Evolutionary conservation across 2,113 vertebrate species (phyloP), one percentile per base, ranked within the genome.

Genomic region (Burhinus bistriatus): DNA sequence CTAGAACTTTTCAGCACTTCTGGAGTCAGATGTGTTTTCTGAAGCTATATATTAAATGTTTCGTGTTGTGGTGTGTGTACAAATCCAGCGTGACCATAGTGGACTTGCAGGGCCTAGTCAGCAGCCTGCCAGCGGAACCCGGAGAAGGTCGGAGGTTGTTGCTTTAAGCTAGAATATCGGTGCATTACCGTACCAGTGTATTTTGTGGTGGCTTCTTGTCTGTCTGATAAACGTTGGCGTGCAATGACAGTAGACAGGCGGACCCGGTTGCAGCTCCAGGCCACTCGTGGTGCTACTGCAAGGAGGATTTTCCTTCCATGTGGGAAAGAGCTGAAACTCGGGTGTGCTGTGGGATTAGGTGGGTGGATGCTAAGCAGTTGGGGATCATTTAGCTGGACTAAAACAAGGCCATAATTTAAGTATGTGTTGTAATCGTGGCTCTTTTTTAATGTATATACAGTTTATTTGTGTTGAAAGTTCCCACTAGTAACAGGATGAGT

Each of bases 141-240:
- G 42, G n/a, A n/a, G 5, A 14, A 22, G 47, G 15, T 22, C 2
- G 2, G 45, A 44, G 26, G 68, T 44, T 34, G 45, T 21, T 71
- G 52, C 76, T 85, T 66, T 55, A 45, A 40, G 51, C 26, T 36
- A 14, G 25, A 44, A 17, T 12, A 9, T 3, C 38, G 29, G 5
- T 3, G 12, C 65, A 34, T 47, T 40, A 65, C 47, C 7, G 1
- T 34, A 52, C 9, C 38, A 75, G 34, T 3, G 0, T 49, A 9
- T 38, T 45, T 38, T 54, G 25, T 68, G 6, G 30, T 23, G 38
- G 55, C 19, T 40, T 68, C 62, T 52, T 32, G 16, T 47, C 76
- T 80, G 12, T 29, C 34, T 49, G 47, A 34, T 23, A 42, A 75
- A 71, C 8, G 15, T 51, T 13, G 44, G 44, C 26, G 14, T 13